Percentiles rank a stretch among this genome's conserved stretches.
phyloP scores from a whole-genome alignment of 2,113 vertebrate genomes.

The Columba livia region DNA sequence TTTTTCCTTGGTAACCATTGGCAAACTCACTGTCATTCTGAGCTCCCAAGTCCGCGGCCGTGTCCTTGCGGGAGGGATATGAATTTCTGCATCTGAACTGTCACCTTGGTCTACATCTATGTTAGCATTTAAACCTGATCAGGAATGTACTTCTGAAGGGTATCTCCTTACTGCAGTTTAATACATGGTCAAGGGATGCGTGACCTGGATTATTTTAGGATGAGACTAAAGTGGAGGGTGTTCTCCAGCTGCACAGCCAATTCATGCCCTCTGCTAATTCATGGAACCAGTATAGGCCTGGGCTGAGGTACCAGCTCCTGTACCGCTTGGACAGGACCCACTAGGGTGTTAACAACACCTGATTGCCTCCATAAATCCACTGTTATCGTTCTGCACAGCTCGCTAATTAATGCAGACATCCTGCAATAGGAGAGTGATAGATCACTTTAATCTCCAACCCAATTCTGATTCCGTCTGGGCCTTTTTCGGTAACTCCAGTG shows the following conservation, averaged over 20 bases:
- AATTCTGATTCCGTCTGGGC: background rate
- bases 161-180: background rate
- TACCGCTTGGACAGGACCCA: fast-evolving
- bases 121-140: background rate
- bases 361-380: background rate
- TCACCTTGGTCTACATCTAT: background rate
- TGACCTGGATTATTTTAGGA: background rate
- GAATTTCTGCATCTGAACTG: background rate
- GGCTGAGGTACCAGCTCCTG: background rate
- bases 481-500: background rate
- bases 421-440: background rate
- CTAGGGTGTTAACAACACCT: background rate
- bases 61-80: background rate
- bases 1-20: background rate
- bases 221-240: background rate
- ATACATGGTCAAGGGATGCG: fast-evolving
- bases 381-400: background rate
- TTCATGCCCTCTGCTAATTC: background rate
- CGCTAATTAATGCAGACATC: background rate
- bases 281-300: background rate
- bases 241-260: background rate
- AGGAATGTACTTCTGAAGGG: background rate
- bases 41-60: background rate
- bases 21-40: background rate
- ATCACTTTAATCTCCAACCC: background rate